These are phyloP conservation scores for Chaetogeoica ovagalla DNA, from an alignment of 2,888 invertebrate species.

Conservation along the genomic window DNA sequence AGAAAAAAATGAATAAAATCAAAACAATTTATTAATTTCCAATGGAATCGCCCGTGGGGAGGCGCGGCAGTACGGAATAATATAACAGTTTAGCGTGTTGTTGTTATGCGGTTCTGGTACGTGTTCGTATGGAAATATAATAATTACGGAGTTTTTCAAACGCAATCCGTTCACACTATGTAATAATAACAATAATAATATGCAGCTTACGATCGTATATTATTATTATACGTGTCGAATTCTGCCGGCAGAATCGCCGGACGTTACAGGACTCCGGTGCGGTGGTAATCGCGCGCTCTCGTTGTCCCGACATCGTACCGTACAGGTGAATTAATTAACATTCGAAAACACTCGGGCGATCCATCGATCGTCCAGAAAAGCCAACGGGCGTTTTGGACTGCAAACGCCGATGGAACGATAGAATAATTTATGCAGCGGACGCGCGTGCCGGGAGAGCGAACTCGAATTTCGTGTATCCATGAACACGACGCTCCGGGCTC, in stretches of 20 bases:
- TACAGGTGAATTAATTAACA: conserved; percentile 7
- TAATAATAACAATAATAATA: not conserved
- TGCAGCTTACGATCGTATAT: too few relatives aligned
- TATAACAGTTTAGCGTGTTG: too few relatives aligned
- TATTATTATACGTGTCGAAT: not conserved
- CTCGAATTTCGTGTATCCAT: conserved; percentile 1
- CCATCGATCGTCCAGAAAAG: not conserved
- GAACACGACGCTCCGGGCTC: not conserved
- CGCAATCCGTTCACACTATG: not conserved
- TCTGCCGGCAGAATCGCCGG: not conserved
- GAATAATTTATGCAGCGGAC: too few relatives aligned
- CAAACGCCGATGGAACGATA: not conserved
- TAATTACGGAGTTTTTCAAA: not conserved
- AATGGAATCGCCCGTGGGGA: not conserved
- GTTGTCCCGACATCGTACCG: not conserved
- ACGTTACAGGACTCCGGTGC: too few relatives aligned
- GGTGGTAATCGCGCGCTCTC: too few relatives aligned
- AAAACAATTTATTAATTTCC: too few relatives aligned
- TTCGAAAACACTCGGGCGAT: conserved; percentile 1
- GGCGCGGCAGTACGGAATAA: too few relatives aligned
- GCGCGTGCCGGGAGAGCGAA: not conserved
- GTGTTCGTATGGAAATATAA: too few relatives aligned
- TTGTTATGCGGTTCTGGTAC: too few relatives aligned
- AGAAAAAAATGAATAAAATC: too few relatives aligned
- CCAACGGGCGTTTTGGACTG: not conserved